phyloP scores from a whole-genome alignment of 2,888 invertebrate species.

The Cotesia congregata region DNA sequence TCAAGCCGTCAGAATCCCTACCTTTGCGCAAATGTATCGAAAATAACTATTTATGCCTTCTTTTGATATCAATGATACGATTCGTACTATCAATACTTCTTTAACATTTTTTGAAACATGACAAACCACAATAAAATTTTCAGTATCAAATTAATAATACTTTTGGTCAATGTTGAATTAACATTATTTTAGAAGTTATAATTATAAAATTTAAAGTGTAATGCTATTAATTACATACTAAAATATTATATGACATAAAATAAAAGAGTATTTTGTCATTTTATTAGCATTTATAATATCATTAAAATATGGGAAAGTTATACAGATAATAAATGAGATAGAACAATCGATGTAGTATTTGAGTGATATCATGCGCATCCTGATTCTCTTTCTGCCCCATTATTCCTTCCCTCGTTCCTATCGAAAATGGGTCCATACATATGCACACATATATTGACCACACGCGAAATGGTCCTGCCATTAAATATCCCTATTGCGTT shows the following conservation, averaged over 20 bases:
- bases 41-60: too few species aligned
- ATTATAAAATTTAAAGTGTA: not conserved
- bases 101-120: too few species aligned
- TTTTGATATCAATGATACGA: too few species aligned
- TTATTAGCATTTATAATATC: not conserved
- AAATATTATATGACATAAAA: not conserved
- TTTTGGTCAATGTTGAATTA: too few species aligned
- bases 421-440: conserved; percentile 24
- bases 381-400: conserved; percentile 30
- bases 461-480: conserved; percentile 54
- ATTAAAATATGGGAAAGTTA: conserved; percentile 47
- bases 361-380: conserved; percentile 44
- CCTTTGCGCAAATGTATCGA: too few species aligned
- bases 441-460: conserved; percentile 19
- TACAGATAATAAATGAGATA: conserved; percentile 43
- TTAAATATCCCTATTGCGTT: conserved; percentile 63
- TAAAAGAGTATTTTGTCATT: not conserved
- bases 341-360: conserved; percentile 53
- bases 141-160: too few species aligned
- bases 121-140: too few species aligned
- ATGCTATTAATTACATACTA: not conserved
- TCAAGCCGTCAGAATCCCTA: too few species aligned
- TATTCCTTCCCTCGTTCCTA: conserved; percentile 37
- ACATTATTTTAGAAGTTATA: too few species aligned
- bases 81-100: too few species aligned